Base-by-base conservation (phyloP, 1,140 invertebrate species). In the Tetranychus cinnabarinus region DNA sequence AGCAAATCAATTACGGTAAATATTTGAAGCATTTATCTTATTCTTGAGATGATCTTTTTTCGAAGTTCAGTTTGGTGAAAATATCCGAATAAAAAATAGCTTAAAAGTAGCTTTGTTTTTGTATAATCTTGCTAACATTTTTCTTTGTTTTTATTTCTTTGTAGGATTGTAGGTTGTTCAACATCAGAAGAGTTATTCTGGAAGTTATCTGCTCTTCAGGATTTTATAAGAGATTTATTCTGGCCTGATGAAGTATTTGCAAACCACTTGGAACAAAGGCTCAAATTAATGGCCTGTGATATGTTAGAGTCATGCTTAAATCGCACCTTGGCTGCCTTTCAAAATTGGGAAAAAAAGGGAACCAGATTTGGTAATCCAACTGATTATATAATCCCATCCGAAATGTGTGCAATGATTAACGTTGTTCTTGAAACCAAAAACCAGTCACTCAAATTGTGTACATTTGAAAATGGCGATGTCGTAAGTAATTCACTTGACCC, bases 381-480 rank as follows among this genome's bases (percentile, higher is more conserved):
- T 39, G 95, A 98, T 77, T 99, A 97, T 73, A 88, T 97, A 62
- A 81, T 97, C 64, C 92, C 91, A 2, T 84, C 87, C 7, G 96
- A 99, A 78, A 90, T 97, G 74, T 97, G 93, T 75, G 89, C 92
- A 10, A 98, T 98, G 95, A 88, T 97, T 67, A 98, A 99, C 77
- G 92, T 97, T 63, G 89, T 97, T 64, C 79, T 78, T 62, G 77
- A 78, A 66, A 75, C 76, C 59, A 79, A 79, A 69, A 74, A 72
- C 65, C 74, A 95, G 75, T 93, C 89, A 64, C 83, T 97, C 69
- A 95, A 97, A 74, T 77, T 97, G 61, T 97, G 91, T 73, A 86
- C 91, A 45, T 85, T 97, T 60, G 88, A 95, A 75, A 89, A 88
- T 52, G 86, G 92, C 66, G 89, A 96, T 79, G 83, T 93, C 78